phyloP scores from a whole-genome alignment of 2,797 vertebrate genomes.

The Acanthurus leucopareius region DNA sequence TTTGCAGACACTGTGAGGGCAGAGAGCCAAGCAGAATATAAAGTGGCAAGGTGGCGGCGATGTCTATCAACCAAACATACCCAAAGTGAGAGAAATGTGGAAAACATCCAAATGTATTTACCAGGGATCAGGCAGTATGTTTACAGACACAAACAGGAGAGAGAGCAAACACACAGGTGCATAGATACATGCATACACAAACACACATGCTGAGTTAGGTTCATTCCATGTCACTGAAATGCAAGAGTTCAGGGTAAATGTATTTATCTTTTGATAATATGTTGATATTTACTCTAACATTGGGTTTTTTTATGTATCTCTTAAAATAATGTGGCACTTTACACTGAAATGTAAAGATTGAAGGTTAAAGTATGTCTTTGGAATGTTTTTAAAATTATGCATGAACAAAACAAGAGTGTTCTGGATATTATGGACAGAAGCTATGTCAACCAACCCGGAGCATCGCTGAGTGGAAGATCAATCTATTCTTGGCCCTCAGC shows the following conservation, averaged over 20 bases:
- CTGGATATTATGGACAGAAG: not conserved
- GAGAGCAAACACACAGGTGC: not conserved
- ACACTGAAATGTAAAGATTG: too few species aligned
- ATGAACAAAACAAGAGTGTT: not conserved
- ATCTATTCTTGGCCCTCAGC: constrained; percentile 1
- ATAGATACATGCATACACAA: not conserved
- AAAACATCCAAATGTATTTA: constrained; percentile 57
- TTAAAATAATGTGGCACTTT: too few species aligned
- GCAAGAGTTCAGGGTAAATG: not conserved
- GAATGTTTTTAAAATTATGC: too few species aligned
- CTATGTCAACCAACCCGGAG: not conserved
- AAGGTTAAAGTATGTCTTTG: too few species aligned
- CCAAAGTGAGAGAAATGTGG: constrained; percentile 49
- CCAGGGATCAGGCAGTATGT: constrained; percentile 40
- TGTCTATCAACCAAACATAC: constrained; percentile 66
- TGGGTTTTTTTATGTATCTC: too few species aligned
- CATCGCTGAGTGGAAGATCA: not conserved
- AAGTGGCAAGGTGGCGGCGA: constrained; percentile 62
- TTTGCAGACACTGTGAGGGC: constrained; percentile 73
- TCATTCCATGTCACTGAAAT: not conserved
- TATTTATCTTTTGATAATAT: too few species aligned
- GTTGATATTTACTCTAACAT: too few species aligned
- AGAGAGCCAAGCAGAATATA: constrained; percentile 74
- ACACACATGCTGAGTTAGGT: not conserved
- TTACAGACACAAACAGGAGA: constrained; percentile 25